phyloP scores from a whole-genome alignment of 2,797 vertebrate species.

The Poecilia wingei region DNA sequence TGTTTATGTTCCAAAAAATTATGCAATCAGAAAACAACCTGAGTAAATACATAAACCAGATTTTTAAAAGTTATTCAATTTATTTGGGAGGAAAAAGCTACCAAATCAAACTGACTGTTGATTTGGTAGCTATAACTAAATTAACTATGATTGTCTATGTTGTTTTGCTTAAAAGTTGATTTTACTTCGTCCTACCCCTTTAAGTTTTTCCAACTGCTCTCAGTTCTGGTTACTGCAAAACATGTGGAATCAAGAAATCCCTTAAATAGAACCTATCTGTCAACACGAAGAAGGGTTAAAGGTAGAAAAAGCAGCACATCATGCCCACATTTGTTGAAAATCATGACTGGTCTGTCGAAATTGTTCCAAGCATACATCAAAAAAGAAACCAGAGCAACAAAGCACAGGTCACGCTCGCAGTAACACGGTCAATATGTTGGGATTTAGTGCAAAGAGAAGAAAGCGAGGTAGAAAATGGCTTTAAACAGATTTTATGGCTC shows the following conservation, averaged over 20 bases:
- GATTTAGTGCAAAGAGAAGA: background rate
- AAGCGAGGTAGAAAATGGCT: background rate
- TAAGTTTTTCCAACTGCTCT: background rate
- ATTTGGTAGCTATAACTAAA: background rate
- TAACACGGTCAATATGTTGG: background rate
- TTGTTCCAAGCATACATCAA: background rate
- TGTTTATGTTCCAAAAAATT: background rate
- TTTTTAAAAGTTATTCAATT: background rate
- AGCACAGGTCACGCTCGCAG: background rate
- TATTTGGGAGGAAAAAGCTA: background rate
- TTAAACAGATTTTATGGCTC: background rate
- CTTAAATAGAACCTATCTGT: background rate
- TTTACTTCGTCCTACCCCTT: too few relatives aligned
- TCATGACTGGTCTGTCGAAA: background rate
- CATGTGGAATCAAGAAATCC: background rate
- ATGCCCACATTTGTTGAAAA: background rate
- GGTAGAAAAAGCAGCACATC: background rate
- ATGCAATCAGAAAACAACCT: background rate
- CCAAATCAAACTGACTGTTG: background rate
- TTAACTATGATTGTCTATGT: background rate
- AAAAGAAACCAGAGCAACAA: background rate
- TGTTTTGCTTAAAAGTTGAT: background rate
- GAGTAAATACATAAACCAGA: background rate
- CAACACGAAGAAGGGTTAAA: background rate
- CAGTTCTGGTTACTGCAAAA: background rate